Base-by-base conservation (phyloP, 2,888 invertebrate species). In the Nezara viridula region DNA sequence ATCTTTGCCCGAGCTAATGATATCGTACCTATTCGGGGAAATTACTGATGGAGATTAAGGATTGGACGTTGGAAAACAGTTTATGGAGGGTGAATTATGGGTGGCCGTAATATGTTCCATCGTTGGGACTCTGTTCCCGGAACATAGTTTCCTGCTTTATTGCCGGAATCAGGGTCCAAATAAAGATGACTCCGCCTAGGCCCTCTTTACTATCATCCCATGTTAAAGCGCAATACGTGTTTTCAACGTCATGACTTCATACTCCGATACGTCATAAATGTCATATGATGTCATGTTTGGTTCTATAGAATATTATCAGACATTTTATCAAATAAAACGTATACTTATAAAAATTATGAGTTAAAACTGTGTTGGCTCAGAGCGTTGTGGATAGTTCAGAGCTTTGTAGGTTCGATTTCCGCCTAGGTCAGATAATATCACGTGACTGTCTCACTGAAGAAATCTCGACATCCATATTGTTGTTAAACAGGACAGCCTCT, bases 1-100 rank as follows among this genome's bases (percentile, higher is more conserved):
- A 27, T 5, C 12, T 27, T 9, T 21, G 1, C 21, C 37, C 19
- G 16, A 21, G 37, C 66, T 37, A 73, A 32, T 73, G 66, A 73
- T 37, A 73, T 19, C 21, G 19, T 73, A 37, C 32, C 9, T 32
- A 32, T 14, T 37, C 37, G 32, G 32, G 27, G 27, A 37, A 19
- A 73, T 73, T 73, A 73, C 66, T 73, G 66, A 73, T 73, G 16
- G 21, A 60, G 37, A 37, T 73, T 19, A 37, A 27, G 66, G 32
- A 37, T 24, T 19, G 32, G 66, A 37, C 7, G 19, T 6, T 6
- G 66, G 37, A 60, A 60, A 32, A 21, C 32, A 37, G 66, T 73
- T 73, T 73, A 73, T 73, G 6, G 66, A 19, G 66, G 66, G 66
- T 73, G 66, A 73, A 73, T 73, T 73, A 73, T 73, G 37, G 66